Evolutionary conservation across 1,140 invertebrate genomes (phyloP).

Genomic region (Oscheius sp.): DNA sequence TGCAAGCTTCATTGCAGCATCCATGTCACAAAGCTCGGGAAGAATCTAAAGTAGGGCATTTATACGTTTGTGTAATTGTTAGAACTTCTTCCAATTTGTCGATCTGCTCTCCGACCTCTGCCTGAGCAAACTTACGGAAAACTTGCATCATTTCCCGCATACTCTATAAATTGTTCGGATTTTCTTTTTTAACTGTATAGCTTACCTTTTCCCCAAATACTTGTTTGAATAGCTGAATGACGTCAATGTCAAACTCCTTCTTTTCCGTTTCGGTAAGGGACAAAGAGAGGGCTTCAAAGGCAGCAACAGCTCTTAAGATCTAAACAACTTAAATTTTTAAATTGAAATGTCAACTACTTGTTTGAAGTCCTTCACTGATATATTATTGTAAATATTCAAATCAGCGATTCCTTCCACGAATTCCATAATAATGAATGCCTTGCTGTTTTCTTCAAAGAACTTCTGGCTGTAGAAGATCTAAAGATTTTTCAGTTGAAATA

Average conservation of each 20-base stretch:
- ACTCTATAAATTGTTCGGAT: background rate
- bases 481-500: too few relatives aligned
- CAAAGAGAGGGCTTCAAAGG: conserved; percentile 6
- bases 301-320: conserved; percentile 11
- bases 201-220: conserved; percentile 12
- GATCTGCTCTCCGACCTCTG: conserved; percentile 4
- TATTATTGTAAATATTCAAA: conserved; percentile 5
- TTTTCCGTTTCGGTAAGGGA: conserved; percentile 15
- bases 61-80: background rate
- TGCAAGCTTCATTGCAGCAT: conserved; percentile 13
- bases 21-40: background rate
- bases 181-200: background rate
- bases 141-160: background rate
- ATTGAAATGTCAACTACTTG: background rate
- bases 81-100: background rate
- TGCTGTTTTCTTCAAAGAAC: background rate
- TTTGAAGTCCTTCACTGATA: background rate
- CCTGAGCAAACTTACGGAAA: too few relatives aligned
- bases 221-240: conserved; percentile 3
- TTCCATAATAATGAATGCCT: conserved; percentile 13
- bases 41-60: background rate
- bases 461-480: conserved; percentile 1
- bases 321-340: background rate
- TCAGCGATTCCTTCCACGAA: background rate
- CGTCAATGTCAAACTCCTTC: background rate